Base-by-base conservation (phyloP, 2,797 vertebrate species). In the Pogoniulus pusillus region DNA sequence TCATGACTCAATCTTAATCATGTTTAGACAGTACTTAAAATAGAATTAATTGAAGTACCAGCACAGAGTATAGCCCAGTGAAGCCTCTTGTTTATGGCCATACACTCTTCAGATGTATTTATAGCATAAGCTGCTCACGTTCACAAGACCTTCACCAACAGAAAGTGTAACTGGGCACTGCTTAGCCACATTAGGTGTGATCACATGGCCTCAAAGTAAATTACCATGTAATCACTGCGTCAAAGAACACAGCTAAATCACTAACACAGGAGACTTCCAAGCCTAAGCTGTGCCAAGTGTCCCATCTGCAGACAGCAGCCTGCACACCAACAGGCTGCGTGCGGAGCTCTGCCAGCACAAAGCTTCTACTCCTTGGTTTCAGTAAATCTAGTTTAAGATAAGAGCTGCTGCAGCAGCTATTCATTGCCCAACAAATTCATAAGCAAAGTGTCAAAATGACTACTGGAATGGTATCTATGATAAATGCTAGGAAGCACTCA, bases 21-120 rank as follows among this genome's bases (percentile, higher is more conserved):
- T 81, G 70, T 93, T 93, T 63, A 94, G 51, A 85, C 68, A 74
- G 71, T n/a, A 88, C 88, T 91, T 88, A 84, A 93, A 95, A 93
- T 88, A 93, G 93, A 93, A 90, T 91, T 90, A 91, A 91, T 51
- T 85, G 76, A 66, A 89, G 65, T 60, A 59, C 37, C 73, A 91
- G 70, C 76, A 47, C 14, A 49, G 47, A 37, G 74, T 75, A 68
- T 39, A 91, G 81, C 63, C 41, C 66, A 93, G 66, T 24, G 79
- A 93, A 91, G 83, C 54, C 54, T 91, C 91, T 75, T 71, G 59
- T 49, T 90, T 93, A 78, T 89, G 76, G 73, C 65, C 71, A 76
- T n/a, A 37, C 71, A 58, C 81, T 88, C 64, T 49, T 70, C 74
- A 87, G 8, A 0, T 32, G 51, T 87, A 76, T 88, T 91, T 92